Conservation (phyloP, 2,888 invertebrate genomes). For the Rhingia rostrata region DNA sequence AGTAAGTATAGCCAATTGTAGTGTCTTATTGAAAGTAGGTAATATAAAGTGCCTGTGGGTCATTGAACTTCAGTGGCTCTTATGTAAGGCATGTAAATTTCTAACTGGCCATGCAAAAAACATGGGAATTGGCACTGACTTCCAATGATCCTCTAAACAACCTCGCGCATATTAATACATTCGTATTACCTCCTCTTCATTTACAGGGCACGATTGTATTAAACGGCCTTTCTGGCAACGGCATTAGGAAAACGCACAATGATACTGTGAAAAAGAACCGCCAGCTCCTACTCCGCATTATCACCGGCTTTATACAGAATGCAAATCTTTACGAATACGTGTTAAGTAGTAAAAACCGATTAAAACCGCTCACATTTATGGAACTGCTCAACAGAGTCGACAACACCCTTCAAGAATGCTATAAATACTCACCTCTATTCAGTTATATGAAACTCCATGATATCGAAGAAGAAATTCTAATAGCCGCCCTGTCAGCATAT, state of each 20-base stretch:
- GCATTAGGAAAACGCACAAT: conserved; percentile 47
- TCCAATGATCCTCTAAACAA: no score
- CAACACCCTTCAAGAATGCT: conserved; percentile 41
- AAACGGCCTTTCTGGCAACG: conserved; percentile 18
- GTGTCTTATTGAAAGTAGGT: no score
- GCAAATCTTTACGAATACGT: conserved; percentile 56
- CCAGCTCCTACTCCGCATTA: conserved; percentile 18
- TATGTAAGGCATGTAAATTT: no score
- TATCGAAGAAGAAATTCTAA: conserved; percentile 43
- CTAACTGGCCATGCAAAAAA: no score
- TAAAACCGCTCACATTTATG: conserved; percentile 25
- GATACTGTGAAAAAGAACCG: conserved; percentile 48
- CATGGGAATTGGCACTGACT: no score
- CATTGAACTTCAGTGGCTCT: no score
- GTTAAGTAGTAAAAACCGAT: conserved; percentile 43
- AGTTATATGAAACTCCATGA: conserved; percentile 19
- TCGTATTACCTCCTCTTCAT: background rate
- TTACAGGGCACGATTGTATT: conserved; percentile 33
- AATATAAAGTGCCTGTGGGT: no score
- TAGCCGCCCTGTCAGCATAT: conserved; percentile 38
- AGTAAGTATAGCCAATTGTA: conserved; percentile 22
- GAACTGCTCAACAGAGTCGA: conserved; percentile 54
- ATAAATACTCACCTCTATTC: conserved; percentile 50
- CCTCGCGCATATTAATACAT: background rate
- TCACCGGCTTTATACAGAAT: conserved; percentile 53